Evolutionary conservation across 2,888 invertebrate species (phyloP), one percentile per base, ranked within the genome.

Genomic region (Andrena bucephala): DNA sequence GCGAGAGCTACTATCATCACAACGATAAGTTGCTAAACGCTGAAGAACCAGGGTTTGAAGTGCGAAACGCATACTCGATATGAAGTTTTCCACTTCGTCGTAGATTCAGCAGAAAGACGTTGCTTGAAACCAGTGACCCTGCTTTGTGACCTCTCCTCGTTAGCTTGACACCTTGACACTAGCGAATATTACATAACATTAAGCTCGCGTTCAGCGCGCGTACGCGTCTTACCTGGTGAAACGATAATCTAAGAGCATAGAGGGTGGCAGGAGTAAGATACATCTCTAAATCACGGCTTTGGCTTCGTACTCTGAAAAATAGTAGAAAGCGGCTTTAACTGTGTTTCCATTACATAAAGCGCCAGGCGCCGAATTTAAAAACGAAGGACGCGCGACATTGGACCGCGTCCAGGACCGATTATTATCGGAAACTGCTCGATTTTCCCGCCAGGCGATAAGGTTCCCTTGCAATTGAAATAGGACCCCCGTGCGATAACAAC

Each of bases 191-290:
- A 59, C 27, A 7, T 67, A 76, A 81, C 3, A 20, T 5, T 42
- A 1, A 6, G 16, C 7, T 54, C n/a, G 29, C 29, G 42, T 24
- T 48, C 24, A 7, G 0, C 1, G 6, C 4, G 24, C 1, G 27
- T n/a, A 27, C 29, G 8, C 10, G 42, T 42, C 63, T 86, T 88
- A 93, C 93, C 91, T 92, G 93, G 69, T 85, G 87, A n/a, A 92
- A 77, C 57, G 93, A 87, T 72, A 93, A 87, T 79, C 90, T 90
- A 69, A 93, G 77, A 71, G 93, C 92, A 83, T 92, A 93, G 31
- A 89, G 85, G 65, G 82, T 84, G 63, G 89, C 71, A 81, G 89
- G 84, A 52, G 91, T 92, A 68, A 89, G 85, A 89, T 88, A 87
- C 93, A 93, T 93, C 83, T 91, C 90, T 88, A 81, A 70, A 77